Conservation (phyloP, 2,113 vertebrate genomes). For the Engystomops pustulosus region DNA sequence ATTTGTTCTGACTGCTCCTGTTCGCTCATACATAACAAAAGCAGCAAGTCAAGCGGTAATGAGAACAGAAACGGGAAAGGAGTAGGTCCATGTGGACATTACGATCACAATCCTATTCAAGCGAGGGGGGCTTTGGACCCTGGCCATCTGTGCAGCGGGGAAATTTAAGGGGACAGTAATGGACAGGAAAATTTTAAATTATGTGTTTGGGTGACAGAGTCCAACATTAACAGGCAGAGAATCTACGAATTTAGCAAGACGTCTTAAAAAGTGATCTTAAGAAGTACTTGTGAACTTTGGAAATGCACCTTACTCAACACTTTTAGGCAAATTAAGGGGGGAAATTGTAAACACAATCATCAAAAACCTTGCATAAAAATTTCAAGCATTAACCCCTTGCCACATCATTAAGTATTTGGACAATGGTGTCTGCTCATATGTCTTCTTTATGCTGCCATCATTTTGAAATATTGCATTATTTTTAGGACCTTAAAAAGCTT, state of each 20-base stretch:
- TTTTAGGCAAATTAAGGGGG: background rate
- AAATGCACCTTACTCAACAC: too few species aligned
- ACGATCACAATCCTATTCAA: conserved; percentile 64
- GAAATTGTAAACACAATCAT: background rate
- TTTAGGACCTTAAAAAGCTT: too few species aligned
- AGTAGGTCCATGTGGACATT: conserved; percentile 63
- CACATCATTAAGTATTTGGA: too few species aligned
- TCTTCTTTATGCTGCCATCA: too few species aligned
- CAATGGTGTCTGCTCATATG: too few species aligned
- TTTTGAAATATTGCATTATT: too few species aligned
- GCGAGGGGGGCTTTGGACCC: conserved; percentile 50
- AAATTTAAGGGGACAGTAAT: conserved; percentile 44
- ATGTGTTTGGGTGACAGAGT: conserved; percentile 57
- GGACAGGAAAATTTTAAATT: conserved; percentile 57
- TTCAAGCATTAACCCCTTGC: too few species aligned
- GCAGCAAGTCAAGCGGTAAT: conserved; percentile 61
- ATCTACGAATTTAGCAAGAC: background rate
- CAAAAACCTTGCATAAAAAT: too few species aligned
- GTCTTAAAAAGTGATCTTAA: background rate
- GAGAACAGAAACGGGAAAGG: conserved; percentile 58
- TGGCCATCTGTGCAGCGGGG: conserved; percentile 13
- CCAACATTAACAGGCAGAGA: conserved; percentile 55
- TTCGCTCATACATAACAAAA: conserved; percentile 68
- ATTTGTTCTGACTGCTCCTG: conserved; percentile 67
- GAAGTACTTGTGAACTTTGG: background rate